phyloP scores from a whole-genome alignment of 2,888 invertebrate genomes.

The Lithophane ornitopus region DNA sequence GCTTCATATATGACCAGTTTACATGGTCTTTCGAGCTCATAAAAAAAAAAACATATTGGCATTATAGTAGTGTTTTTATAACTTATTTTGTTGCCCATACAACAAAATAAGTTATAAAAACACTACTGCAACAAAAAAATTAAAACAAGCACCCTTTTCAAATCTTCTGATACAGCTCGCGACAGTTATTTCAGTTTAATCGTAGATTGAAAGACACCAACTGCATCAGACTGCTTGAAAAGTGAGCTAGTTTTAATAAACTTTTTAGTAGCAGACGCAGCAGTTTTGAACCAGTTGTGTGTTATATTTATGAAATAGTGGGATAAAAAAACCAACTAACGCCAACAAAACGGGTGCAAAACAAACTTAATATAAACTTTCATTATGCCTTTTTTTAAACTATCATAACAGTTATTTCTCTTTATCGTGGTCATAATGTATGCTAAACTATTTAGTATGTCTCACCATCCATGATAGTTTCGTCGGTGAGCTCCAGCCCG shows the following conservation, averaged over 20 bases:
- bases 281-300: background rate
- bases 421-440: background rate
- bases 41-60: background rate
- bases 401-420: background rate
- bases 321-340: background rate
- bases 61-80: background rate
- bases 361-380: background rate
- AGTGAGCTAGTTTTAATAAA: background rate
- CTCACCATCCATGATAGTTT: slow-evolving; percentile 90
- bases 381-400: background rate
- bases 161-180: background rate
- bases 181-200: background rate
- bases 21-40: background rate
- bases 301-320: background rate
- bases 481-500: slow-evolving; percentile 92
- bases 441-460: background rate
- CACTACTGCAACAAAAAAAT: background rate
- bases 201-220: background rate
- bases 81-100: too few relatives aligned
- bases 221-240: too few relatives aligned
- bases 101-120: background rate
- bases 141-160: background rate
- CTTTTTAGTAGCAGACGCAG: background rate
- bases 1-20: background rate
- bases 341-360: background rate